Percentiles rank a stretch among this genome's conserved stretches.
phyloP scores from a whole-genome alignment of 2,113 vertebrate species.

The Mola mola region DNA sequence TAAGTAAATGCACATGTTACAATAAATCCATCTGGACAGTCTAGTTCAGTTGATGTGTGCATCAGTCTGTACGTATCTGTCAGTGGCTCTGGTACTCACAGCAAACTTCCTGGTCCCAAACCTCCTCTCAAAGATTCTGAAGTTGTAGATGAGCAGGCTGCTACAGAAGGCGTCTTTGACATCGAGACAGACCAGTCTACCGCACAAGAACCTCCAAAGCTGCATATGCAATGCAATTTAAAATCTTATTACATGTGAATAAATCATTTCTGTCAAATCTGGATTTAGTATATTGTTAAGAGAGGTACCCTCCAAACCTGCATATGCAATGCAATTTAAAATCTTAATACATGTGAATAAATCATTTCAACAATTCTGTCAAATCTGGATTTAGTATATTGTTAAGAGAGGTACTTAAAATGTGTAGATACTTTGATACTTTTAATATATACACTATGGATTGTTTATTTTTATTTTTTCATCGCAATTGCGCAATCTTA shows the following conservation, averaged over 20 bases:
- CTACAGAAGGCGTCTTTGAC: conserved; percentile 85
- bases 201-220: conserved; percentile 79
- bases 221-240: conserved; percentile 29
- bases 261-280: too few species aligned
- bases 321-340: neutral
- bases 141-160: conserved; percentile 85
- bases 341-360: too few species aligned
- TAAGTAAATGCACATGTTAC: neutral
- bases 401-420: too few species aligned
- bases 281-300: too few species aligned
- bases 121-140: conserved; percentile 83
- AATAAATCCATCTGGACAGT: neutral
- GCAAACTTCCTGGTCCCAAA: conserved; percentile 84
- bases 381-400: too few species aligned
- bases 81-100: conserved; percentile 63
- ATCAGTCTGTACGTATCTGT: too few species aligned
- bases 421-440: too few species aligned
- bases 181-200: conserved; percentile 80
- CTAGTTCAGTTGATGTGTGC: neutral
- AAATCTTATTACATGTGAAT: too few species aligned
- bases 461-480: too few species aligned
- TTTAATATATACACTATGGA: too few species aligned
- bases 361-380: too few species aligned
- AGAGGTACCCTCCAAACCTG: conserved; percentile 83
- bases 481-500: too few species aligned